Evolutionary conservation across 2,113 vertebrate genomes (phyloP).

Genomic region (Cyanoderma ruficeps): DNA sequence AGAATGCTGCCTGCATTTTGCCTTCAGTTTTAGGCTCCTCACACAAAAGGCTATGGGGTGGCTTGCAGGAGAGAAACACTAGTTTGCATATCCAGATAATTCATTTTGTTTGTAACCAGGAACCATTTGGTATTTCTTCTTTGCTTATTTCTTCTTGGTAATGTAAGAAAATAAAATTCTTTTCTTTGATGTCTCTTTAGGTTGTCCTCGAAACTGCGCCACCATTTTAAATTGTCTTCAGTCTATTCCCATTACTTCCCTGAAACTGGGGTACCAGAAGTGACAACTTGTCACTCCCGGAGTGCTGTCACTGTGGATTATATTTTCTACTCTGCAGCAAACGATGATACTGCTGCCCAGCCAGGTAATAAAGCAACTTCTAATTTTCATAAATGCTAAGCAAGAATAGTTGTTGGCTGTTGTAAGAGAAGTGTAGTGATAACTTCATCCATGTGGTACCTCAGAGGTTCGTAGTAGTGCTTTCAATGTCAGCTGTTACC

Average conservation of each 20-base stretch:
- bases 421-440: background rate
- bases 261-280: constrained; percentile 83
- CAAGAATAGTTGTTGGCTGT: background rate
- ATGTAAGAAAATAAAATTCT: background rate
- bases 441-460: background rate
- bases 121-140: background rate
- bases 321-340: constrained; percentile 88
- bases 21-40: background rate
- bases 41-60: background rate
- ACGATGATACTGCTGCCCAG: constrained; percentile 8
- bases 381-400: background rate
- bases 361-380: constrained; percentile 67
- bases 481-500: background rate
- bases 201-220: constrained; percentile 75
- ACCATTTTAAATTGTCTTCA: constrained; percentile 85
- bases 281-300: constrained; percentile 92
- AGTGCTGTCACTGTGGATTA: constrained; percentile 94
- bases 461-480: background rate
- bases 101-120: background rate
- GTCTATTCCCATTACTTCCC: constrained; percentile 85
- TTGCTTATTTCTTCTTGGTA: background rate
- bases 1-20: background rate
- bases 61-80: background rate
- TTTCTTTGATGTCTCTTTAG: constrained; percentile 35
- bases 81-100: background rate